Evolutionary conservation across 2,888 invertebrate species (phyloP), one percentile per base, ranked within the genome.

Genomic region (Ectemnius cavifrons): DNA sequence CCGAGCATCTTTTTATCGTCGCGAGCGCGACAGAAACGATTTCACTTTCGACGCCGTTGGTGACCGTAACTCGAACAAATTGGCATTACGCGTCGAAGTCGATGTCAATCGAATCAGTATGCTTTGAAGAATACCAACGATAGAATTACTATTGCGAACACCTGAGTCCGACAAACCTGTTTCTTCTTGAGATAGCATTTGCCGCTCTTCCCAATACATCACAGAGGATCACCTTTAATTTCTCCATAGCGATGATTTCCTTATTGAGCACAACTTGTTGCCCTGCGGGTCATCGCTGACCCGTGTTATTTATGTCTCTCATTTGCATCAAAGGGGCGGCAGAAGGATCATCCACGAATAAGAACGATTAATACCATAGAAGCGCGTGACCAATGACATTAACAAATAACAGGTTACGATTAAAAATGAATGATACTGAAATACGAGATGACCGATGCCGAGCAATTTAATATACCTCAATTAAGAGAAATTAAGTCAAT

Each of bases 41-140:
- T 84, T 84, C 84, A 84, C 83, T 84, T 84, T 83, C 83, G 67
- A 66, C 80, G 70, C 52, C 67, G 76, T 65, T 67, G 58, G 78
- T 71, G 65, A 82, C 71, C 82, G 82, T 83, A 83, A 75, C 80
- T 78, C 76, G 82, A 80, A 78, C 83, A 80, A 83, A 82, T 83
- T 78, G 82, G 49, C 74, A 63, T 83, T 76, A 82, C 72, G 68
- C 71, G 77, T 79, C 8, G 63, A 63, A 62, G 59, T 63, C 68
- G 52, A 68, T 79, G 79, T 71, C 76, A 75, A 82, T 80, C 80
- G 76, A 63, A 52, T 58, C 69, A 62, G 73, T 63, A 27, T 73
- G 67, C 69, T 46, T 52, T 56, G 56, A 52, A 64, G 64, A 65
- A 46, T 27, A 57, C 27, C 45, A 57, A n/a, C 11, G 37, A 6